Conservation (phyloP, 2,797 vertebrate species). For the Alauda arvensis region DNA sequence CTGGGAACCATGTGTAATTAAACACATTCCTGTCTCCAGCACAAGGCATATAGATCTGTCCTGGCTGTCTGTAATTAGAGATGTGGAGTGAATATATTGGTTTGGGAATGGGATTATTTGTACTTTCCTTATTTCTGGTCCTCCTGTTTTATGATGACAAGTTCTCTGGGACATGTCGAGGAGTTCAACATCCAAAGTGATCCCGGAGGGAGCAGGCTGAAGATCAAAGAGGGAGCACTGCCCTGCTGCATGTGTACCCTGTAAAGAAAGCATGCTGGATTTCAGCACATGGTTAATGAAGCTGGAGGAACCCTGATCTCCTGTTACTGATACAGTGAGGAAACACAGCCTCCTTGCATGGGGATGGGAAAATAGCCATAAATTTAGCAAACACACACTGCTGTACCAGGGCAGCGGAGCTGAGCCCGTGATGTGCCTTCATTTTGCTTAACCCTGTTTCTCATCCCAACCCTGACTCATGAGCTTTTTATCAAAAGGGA, state of each 20-base stretch:
- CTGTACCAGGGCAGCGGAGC: background rate
- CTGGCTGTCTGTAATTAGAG: constrained; percentile 24
- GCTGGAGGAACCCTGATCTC: background rate
- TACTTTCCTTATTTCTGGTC: background rate
- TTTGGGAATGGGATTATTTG: background rate
- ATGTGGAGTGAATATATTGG: background rate
- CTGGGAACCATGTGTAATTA: background rate
- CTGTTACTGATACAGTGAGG: background rate
- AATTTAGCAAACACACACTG: background rate
- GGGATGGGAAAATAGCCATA: background rate
- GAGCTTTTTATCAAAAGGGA: background rate
- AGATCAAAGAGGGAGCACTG: background rate
- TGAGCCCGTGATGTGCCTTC: background rate
- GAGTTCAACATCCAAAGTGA: background rate
- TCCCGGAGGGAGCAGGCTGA: background rate
- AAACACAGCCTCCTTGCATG: background rate
- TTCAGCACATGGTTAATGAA: background rate
- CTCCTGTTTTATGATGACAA: background rate
- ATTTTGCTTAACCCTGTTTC: background rate
- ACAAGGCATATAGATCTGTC: background rate
- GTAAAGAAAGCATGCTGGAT: background rate
- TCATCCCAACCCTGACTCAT: background rate
- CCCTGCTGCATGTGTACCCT: background rate
- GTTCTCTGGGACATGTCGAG: background rate
- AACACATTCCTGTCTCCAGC: constrained; percentile 11